Evolutionary conservation across 2,797 vertebrate genomes (phyloP).

Genomic region (Bufotes viridis): DNA sequence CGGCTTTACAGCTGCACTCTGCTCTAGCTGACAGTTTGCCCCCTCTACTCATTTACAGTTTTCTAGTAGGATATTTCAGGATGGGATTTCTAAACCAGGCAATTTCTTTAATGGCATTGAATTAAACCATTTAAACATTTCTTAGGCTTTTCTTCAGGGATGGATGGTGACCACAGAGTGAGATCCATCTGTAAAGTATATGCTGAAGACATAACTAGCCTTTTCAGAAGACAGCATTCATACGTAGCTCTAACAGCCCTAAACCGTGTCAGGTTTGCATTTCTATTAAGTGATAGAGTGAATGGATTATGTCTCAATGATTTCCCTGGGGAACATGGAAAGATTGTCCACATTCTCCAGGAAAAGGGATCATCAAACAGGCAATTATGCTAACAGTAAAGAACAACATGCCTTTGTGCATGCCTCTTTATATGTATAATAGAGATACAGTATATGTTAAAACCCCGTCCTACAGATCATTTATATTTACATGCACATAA

Average conservation of each 20-base stretch:
- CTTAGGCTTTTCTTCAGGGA: not conserved
- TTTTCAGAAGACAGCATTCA: not conserved
- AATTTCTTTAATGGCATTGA: not conserved
- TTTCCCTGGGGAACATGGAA: conserved; percentile 40
- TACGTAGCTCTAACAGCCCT: not conserved
- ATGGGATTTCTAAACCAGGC: not conserved
- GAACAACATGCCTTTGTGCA: conserved; percentile 1
- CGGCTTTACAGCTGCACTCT: too few relatives aligned
- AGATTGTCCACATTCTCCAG: conserved; percentile 9
- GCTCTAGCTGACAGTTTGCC: not conserved
- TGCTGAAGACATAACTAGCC: not conserved
- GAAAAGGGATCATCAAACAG: conserved; percentile 42
- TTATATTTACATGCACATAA: not conserved
- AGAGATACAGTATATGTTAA: not conserved
- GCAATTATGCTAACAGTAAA: conserved; percentile 38
- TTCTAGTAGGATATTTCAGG: not conserved
- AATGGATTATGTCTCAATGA: conserved; percentile 38
- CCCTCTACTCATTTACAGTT: not conserved
- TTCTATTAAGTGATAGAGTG: conserved; percentile 15
- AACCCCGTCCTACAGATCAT: not conserved
- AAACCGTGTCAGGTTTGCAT: conserved; percentile 18
- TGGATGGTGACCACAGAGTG: not conserved
- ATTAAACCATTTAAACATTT: not conserved
- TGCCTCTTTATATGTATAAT: conserved; percentile 2
- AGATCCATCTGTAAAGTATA: not conserved